Evolutionary conservation across 92 coral and sea anemone species (phyloP), one percentile per base, ranked within the genome.

Genomic region (Palythoa grandis): DNA sequence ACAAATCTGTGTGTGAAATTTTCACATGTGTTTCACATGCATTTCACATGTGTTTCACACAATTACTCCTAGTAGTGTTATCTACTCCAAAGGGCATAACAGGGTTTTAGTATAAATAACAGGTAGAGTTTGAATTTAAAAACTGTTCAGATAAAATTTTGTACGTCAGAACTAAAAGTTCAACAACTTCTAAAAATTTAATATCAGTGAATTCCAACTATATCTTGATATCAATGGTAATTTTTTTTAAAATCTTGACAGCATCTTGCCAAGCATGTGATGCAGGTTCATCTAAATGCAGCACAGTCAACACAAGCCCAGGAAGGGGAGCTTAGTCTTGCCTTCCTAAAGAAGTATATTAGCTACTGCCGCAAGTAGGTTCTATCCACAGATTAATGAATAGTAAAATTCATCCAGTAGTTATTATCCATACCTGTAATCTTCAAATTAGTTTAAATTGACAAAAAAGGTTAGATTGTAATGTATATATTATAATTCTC

Each of bases 261-360:
- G 99, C 97, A 88, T 79, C 98, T 96, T 83, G 99, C 99, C 76
- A 96, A 92, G 79, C 99, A 96, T 25, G 99, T 96, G 11, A 96
- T 96, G 99, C 98, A 96, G 80, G 99, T 96, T 17, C 99, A 96
- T 87, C 86, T 96, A 72, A 96, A 96, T 89, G 99, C 99, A n/a
- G 98, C 99, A 0, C 99, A 96, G 87, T 89, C 96, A 23, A 85
- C 93, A 14, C 98, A 93, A 56, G 94, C 95, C 8, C 96, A 93
- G 75, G 99, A 96, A 54, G 99, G 99, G 35, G 99, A 96, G 73
- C 90, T 96, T 71, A 93, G 95, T 69, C 88, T 96, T 74, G 89
- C 88, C 72, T 95, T 96, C 86, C 76, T 96, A 15, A 96, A 96
- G 92, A 96, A 96, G 86, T 96, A 93, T 90, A 94, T 96, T 52